phyloP scores from a whole-genome alignment of 2,113 vertebrate species.

The Neofelis nebulosa region DNA sequence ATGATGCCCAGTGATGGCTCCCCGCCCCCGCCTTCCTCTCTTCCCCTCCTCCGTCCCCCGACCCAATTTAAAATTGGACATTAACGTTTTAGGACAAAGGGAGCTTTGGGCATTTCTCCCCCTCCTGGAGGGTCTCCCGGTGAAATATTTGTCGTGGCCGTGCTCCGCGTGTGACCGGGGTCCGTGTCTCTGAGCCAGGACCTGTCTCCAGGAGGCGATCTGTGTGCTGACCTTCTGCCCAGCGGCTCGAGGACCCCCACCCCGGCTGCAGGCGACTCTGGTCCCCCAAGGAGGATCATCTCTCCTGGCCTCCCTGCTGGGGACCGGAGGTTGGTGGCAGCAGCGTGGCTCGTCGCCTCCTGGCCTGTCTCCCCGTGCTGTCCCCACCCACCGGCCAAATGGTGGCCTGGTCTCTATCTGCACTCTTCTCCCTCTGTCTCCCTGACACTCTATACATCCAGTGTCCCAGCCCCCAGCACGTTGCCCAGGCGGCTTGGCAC shows the following conservation, averaged over 20 bases:
- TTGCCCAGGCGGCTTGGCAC: not conserved
- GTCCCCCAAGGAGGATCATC: rapidly evolving
- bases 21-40: not conserved
- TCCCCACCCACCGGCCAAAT: not conserved
- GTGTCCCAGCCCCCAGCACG: rapidly evolving
- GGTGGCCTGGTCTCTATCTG: rapidly evolving
- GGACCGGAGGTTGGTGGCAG: rapidly evolving
- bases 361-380: rapidly evolving
- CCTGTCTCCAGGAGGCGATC: not conserved
- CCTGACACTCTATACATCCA: rapidly evolving
- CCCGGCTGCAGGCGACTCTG: rapidly evolving
- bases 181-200: not conserved
- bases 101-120: not conserved
- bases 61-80: slow-evolving; percentile 61
- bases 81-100: slow-evolving; percentile 45
- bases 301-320: rapidly evolving
- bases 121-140: slow-evolving; percentile 4
- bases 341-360: rapidly evolving
- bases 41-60: not conserved
- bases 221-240: not conserved
- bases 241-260: not conserved
- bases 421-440: rapidly evolving
- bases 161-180: not conserved
- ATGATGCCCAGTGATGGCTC: slow-evolving; percentile 46
- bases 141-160: not conserved